A percentile compares a stretch with the other conserved stretches of the same genome.
phyloP scores from a whole-genome alignment of 2,797 vertebrate species.

The Chloroceryle inda region DNA sequence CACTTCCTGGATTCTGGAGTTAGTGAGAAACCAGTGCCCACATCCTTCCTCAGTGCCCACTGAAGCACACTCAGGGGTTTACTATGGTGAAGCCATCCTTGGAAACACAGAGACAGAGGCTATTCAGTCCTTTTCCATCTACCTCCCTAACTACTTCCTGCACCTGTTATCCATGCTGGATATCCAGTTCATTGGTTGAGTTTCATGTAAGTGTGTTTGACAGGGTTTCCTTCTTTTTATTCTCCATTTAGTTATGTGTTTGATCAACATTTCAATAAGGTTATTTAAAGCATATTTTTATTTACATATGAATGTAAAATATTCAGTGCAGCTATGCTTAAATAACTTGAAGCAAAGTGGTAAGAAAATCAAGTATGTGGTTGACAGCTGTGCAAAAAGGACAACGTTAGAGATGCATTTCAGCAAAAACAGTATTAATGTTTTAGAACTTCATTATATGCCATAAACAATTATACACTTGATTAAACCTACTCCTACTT shows the following conservation, averaged over 20 bases:
- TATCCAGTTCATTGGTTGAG: not conserved
- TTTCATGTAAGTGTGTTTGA: not conserved
- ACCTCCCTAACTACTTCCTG: not conserved
- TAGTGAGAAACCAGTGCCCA: not conserved
- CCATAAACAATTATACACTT: not conserved
- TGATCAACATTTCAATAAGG: not conserved
- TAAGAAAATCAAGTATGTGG: constrained; percentile 8
- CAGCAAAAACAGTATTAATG: not conserved
- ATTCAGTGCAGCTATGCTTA: not conserved
- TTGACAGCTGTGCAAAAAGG: not conserved
- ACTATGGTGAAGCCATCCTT: not conserved
- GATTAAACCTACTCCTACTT: not conserved
- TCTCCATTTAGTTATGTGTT: not conserved
- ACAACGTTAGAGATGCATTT: not conserved
- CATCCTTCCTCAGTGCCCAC: not conserved
- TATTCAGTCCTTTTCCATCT: not conserved
- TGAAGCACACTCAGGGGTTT: not conserved
- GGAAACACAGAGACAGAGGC: not conserved
- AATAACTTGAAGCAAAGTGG: constrained; percentile 10
- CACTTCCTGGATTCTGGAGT: not conserved
- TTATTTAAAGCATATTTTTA: not conserved
- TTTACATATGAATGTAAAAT: constrained; percentile 11
- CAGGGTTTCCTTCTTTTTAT: not conserved
- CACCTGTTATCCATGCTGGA: not conserved
- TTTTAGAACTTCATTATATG: not conserved